Evolutionary conservation across 2,113 vertebrate species (phyloP), one percentile per base, ranked within the genome.

Genomic region (Camelus dromedarius): DNA sequence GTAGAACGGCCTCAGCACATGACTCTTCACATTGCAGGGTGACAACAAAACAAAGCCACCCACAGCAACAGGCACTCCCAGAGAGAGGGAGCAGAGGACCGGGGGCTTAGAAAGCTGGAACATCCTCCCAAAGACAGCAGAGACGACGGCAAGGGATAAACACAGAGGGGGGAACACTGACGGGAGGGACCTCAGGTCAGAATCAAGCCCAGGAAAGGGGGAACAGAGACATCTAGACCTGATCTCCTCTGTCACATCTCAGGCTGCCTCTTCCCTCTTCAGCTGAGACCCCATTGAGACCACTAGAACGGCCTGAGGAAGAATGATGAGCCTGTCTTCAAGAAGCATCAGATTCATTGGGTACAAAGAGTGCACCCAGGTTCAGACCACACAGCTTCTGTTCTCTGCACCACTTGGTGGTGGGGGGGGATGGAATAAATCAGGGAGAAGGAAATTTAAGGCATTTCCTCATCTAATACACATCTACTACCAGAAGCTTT

Each of bases 231-330:
- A 9, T 1, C 20, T 0, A 3, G 67, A 46, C 38, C 20, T 64
- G 48, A 6, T 48, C 58, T 54, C 16, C n/a, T 3, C 1, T 6
- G 1, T 15, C 18, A 4, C 24, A 50, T 12, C 90, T 19, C 64
- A 1, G 14, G 8, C 50, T 0, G 13, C 75, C 66, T 19, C 8
- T 0, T 72, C 62, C 77, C 50, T 64, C 35, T 48, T 19, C 2
- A 5, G 54, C 14, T 10, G 26, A 69, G 69, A 32, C 12, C 3
- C 16, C 38, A 16, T 22, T 3, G 38, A 15, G n/a, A 3, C 13
- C 56, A 2, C 1, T 0, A 19, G 35, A 28, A n/a, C 0, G 1
- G 60, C 3, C 19, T 10, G 15, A 6, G 1, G 14, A 42, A 64
- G 81, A 62, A 54, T 0, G 16, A 19, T 0, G 0, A 64, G 4